Conservation (phyloP, 2,888 invertebrate species). For the Thymelicus sylvestris region DNA sequence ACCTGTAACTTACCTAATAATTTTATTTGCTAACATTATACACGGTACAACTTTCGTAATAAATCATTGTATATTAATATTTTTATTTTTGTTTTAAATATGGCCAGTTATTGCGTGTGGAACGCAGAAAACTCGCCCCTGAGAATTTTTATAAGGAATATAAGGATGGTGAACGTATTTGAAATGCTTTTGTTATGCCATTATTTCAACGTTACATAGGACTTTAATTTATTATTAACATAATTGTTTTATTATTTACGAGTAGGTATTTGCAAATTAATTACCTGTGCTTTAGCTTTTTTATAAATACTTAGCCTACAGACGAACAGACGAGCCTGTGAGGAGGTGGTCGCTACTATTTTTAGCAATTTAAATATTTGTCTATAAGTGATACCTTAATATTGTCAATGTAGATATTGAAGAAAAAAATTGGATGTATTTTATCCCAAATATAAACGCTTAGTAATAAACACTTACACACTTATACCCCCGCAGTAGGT, state of each 20-base stretch:
- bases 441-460: too few relatives aligned
- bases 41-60: constrained; percentile 2
- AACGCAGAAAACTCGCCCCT: constrained; percentile 13
- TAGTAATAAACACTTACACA: too few relatives aligned
- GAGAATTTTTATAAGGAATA: constrained; percentile 29
- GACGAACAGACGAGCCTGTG: too few relatives aligned
- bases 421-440: too few relatives aligned
- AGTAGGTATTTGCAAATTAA: not conserved
- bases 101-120: constrained; percentile 23
- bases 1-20: not conserved
- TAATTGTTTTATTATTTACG: not conserved
- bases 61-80: constrained; percentile 32
- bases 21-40: not conserved
- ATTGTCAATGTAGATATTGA: too few relatives aligned
- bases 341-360: too few relatives aligned
- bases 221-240: not conserved
- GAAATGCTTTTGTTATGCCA: constrained; percentile 1
- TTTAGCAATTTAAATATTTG: too few relatives aligned
- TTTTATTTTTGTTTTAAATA: constrained; percentile 19
- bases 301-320: too few relatives aligned
- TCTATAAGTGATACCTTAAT: too few relatives aligned
- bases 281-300: too few relatives aligned
- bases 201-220: not conserved
- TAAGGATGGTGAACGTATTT: constrained; percentile 5
- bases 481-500: too few relatives aligned